Evolutionary conservation across 1,140 invertebrate genomes (phyloP), one percentile per base, ranked within the genome.

Genomic region (Odontomachus brunneus): DNA sequence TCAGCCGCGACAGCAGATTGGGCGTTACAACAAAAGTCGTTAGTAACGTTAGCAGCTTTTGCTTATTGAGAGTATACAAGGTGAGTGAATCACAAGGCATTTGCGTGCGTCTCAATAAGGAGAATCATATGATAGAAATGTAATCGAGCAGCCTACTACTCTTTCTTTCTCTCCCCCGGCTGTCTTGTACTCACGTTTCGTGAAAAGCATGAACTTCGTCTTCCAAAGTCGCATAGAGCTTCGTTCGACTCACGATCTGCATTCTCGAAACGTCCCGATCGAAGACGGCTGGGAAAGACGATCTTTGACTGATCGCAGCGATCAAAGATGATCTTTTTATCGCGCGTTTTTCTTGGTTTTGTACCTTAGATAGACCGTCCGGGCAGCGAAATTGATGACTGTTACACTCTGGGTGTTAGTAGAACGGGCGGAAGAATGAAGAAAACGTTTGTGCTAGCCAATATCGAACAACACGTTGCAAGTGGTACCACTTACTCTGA

Each of bases 401-500:
- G 86, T 89, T 82, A 82, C n/a, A 53, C 74, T 67, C 80, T 83
- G 65, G 71, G 65, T 86, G 82, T 88, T 85, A 85, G 87, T 88
- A 83, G 53, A 65, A 74, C 60, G 87, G 62, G 5, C 57, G 33
- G 67, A 71, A 80, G 22, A 80, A 44, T 81, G 19, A 75, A 78
- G 67, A 51, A 82, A 63, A 82, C 55, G 71, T 73, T 71, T 87
- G 85, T 90, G 90, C 86, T 89, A 92, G 90, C 90, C 85, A 89
- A 44, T 89, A 84, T 85, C 81, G 87, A 88, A 91, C 67, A 91
- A 91, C 82, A 91, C 88, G 88, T 89, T 92, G 84, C 84, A 92
- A 89, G 89, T 90, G 82, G 94, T 87, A 91, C 92, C 93, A 97
- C 97, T 98, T 97, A 98, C 97, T 97, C 97, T 96, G 95, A 97